Conservation (phyloP, 2,888 invertebrate genomes). For the Andrena praecox region DNA sequence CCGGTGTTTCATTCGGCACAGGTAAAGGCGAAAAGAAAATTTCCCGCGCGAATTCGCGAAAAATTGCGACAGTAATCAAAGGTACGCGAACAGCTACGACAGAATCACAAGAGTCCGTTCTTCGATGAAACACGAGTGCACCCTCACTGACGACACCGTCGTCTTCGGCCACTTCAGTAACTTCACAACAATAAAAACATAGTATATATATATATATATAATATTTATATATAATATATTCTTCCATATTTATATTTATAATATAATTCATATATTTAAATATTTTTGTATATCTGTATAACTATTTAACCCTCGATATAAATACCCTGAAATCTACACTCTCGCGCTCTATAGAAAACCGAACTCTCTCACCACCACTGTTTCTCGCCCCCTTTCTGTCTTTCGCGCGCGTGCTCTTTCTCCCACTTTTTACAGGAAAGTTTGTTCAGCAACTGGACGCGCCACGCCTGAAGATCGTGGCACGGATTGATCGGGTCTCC, state of each 20-base stretch:
- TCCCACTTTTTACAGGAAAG: conserved; percentile 58
- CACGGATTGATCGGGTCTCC: conserved; percentile 12
- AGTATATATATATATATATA: conserved; percentile 67
- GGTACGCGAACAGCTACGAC: conserved; percentile 34
- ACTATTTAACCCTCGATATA: conserved; percentile 76
- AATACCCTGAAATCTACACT: conserved; percentile 78
- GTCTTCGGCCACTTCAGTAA: conserved; percentile 52
- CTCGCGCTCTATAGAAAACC: conserved; percentile 61
- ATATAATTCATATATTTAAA: conserved; percentile 72
- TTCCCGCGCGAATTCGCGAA: neutral
- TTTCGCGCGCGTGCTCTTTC: neutral
- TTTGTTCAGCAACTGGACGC: conserved; percentile 49
- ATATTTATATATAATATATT: conserved; percentile 47
- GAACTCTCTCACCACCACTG: conserved; percentile 24
- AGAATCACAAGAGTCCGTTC: conserved; percentile 41
- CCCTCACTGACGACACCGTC: conserved; percentile 32
- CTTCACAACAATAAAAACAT: conserved; percentile 75
- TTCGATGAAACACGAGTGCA: conserved; percentile 56
- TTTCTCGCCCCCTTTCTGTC: neutral
- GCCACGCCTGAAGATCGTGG: conserved; percentile 23
- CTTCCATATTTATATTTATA: conserved; percentile 60
- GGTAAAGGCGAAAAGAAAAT: neutral
- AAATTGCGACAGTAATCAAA: conserved; percentile 5
- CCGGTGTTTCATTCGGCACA: neutral
- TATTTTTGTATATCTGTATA: conserved; percentile 71